phyloP scores from a whole-genome alignment of 2,888 invertebrate species.

The Cataglyphis livida region DNA sequence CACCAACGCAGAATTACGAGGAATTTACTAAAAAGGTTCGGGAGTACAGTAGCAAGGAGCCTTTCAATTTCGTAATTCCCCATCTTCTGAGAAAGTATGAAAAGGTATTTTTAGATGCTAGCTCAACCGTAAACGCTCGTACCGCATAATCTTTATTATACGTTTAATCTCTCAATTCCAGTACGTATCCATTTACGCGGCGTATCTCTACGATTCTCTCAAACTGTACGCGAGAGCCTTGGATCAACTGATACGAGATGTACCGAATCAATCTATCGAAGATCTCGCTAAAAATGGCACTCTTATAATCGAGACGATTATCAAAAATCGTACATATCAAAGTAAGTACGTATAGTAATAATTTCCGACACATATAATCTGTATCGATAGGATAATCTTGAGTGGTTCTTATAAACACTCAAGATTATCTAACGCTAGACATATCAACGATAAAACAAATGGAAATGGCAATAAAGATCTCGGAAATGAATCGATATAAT shows the following conservation, averaged over 20 bases:
- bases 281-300: conserved; percentile 94
- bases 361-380: conserved; percentile 33
- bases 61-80: conserved; percentile 92
- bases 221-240: conserved; percentile 95
- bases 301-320: conserved; percentile 94
- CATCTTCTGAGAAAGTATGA: conserved; percentile 86
- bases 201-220: conserved; percentile 97
- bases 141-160: conserved; percentile 17
- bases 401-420: conserved; percentile 44
- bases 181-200: conserved; percentile 96
- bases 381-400: conserved; percentile 31
- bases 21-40: conserved; percentile 93
- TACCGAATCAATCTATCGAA: conserved; percentile 89
- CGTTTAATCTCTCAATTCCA: conserved; percentile 85
- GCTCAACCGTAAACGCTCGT: background rate
- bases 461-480: background rate
- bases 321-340: conserved; percentile 93
- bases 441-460: conserved; percentile 14
- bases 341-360: conserved; percentile 89
- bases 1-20: conserved; percentile 91
- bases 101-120: conserved; percentile 78
- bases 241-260: conserved; percentile 89
- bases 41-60: conserved; percentile 91
- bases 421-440: conserved; percentile 20
- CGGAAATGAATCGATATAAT: background rate